Base-by-base conservation (phyloP, 2,888 invertebrate genomes). In the Parasteatoda lunata region DNA sequence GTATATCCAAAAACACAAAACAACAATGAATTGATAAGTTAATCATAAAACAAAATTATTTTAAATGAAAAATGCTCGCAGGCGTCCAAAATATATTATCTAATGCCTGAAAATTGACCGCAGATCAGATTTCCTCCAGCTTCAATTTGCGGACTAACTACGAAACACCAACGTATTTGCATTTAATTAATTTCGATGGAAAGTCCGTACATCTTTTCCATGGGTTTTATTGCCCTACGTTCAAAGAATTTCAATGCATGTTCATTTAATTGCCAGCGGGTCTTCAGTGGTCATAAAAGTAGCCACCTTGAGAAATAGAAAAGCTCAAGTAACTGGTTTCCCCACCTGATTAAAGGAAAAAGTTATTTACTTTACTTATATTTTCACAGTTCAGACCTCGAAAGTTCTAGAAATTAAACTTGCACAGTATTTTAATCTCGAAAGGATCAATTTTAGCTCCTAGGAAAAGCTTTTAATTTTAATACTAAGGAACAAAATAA, bases 221-320 rank as follows among this genome's bases (percentile, higher is more conserved):
- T 30, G 77, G 7, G 13, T 73, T 73, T 73, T 73, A 73, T 52
- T 15, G 69, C 48, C 15, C n/a, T 4, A 48, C 3, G 11, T 4
- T 11, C 11, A 11, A 59, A 45, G 78, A 78, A 59, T 78, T 78
- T 69, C 59, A 78, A 78, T 78, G 59, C 70, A 70, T 78, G 78
- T 78, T 78, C 78, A 70, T 78, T 70, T 78, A 78, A 78, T 78
- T 78, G 70, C 69, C 54, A 30, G 78, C 11, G 78, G 78, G 54
- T 69, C 68, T n/a, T 7, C 2, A 65, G 30, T 30, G 49, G 64
- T 30, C 5, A n/a, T 59, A 8, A 13, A 47, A 49, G 47, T 11
- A 70, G 70, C 30, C 47, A 9, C 9, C 15, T 59, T 15, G 9
- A 48, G 59, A 48, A 70, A 70, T 70, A 47, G 59, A 15, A 45